A percentile compares a stretch with the other conserved stretches of the same genome.
phyloP scores from a whole-genome alignment of 2,888 invertebrate species.

The Drosophila stalkeri region DNA sequence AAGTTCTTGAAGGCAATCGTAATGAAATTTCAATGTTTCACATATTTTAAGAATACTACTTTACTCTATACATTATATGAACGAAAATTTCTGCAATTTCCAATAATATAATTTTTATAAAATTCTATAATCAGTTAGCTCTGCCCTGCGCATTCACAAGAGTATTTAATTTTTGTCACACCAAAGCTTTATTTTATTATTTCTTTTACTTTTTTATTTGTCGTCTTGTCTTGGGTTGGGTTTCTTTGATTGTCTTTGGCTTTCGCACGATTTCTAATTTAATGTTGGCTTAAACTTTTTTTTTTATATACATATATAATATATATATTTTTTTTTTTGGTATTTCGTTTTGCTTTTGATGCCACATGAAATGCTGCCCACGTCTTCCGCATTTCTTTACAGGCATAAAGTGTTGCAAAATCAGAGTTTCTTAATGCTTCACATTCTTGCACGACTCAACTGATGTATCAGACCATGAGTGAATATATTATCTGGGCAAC shows the following conservation, averaged over 20 bases:
- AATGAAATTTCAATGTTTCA: not conserved
- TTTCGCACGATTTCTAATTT: slow-evolving; percentile 77
- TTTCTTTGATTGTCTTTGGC: slow-evolving; percentile 49
- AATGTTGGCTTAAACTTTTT: slow-evolving; percentile 34
- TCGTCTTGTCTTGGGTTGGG: slow-evolving; percentile 4
- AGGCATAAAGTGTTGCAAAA: slow-evolving; percentile 31
- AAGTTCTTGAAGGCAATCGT: not conserved
- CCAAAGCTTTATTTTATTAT: not conserved
- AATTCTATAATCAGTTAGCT: not conserved
- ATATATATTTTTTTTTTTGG: not conserved
- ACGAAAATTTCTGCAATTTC: not conserved
- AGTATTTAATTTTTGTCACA: slow-evolving; percentile 10
- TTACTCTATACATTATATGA: not conserved
- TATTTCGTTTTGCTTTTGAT: slow-evolving; percentile 27
- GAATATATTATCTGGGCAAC: slow-evolving; percentile 27
- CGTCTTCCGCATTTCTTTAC: slow-evolving; percentile 61
- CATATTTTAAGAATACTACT: not conserved
- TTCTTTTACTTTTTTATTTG: slow-evolving; percentile 19
- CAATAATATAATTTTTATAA: not conserved
- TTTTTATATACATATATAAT: too few species aligned
- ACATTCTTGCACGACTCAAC: slow-evolving; percentile 69
- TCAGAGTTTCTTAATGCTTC: slow-evolving; percentile 35
- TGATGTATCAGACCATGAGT: slow-evolving; percentile 16
- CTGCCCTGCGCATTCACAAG: not conserved
- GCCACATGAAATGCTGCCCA: slow-evolving; percentile 40